These are phyloP conservation scores for Haplotaxodon microlepis DNA, from an alignment of 2,113 vertebrate species.

Conservation along the genomic window DNA sequence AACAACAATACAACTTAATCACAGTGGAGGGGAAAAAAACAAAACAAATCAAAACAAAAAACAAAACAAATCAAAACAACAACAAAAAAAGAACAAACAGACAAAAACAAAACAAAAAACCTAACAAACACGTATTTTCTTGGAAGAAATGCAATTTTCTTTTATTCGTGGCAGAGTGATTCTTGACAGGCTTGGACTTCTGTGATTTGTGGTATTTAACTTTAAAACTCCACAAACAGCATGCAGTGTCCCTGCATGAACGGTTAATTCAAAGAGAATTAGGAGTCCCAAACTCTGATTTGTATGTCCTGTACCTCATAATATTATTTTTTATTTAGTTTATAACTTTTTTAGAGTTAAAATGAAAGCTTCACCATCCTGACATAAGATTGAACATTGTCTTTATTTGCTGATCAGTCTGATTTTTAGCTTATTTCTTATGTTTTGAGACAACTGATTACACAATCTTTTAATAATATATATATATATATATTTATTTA, in stretches of 20 bases:
- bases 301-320: neutral
- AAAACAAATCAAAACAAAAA: neutral
- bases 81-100: no score
- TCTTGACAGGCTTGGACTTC: neutral
- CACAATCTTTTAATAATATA: neutral
- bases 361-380: neutral
- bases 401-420: neutral
- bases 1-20: neutral
- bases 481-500: accelerated
- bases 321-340: neutral
- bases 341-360: neutral
- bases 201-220: neutral
- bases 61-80: neutral
- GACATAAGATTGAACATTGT: neutral
- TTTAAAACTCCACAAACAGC: neutral
- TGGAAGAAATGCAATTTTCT: neutral
- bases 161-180: neutral
- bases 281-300: neutral
- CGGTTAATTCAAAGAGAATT: neutral
- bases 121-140: neutral
- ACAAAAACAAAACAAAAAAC: neutral
- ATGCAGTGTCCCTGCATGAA: neutral
- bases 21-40: neutral
- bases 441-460: neutral
- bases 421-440: neutral